Evolutionary conservation across 2,888 invertebrate genomes (phyloP).

Genomic region (Pyrocoelia pectoralis): DNA sequence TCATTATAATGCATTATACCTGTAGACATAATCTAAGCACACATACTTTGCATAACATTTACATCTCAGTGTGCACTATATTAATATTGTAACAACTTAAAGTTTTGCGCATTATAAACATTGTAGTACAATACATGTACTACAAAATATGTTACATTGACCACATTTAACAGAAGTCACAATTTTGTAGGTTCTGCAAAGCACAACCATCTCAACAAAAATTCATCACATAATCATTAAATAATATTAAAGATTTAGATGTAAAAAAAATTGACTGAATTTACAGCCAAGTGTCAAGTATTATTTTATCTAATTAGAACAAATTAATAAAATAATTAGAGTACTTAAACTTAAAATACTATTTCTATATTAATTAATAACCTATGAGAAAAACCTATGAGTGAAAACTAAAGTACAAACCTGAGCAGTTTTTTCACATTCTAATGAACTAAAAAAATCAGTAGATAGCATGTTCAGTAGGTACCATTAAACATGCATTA

Average conservation of each 20-base stretch:
- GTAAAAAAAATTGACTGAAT: constrained; percentile 5
- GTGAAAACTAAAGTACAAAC: constrained; percentile 21
- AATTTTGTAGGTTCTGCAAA: neutral
- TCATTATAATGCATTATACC: constrained; percentile 25
- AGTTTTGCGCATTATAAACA: neutral
- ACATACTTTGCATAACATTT: constrained; percentile 36
- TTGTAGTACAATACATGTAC: neutral
- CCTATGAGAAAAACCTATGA: constrained; percentile 29
- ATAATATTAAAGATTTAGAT: neutral
- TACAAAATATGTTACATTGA: constrained; percentile 2
- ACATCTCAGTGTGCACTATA: constrained; percentile 34
- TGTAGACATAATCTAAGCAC: constrained; percentile 36
- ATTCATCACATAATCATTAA: neutral
- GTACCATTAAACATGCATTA: neutral
- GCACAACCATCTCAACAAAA: neutral
- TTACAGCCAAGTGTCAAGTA: neutral
- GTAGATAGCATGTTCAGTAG: constrained; percentile 11
- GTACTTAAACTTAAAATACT: constrained; percentile 25
- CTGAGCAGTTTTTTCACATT: constrained; percentile 32
- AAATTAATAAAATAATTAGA: neutral
- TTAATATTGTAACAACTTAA: constrained; percentile 16
- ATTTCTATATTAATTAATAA: constrained; percentile 15
- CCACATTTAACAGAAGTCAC: constrained; percentile 4
- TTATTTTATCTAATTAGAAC: neutral
- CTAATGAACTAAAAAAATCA: constrained; percentile 10